phyloP scores from a whole-genome alignment of 92 coral and sea anemone genomes.

The Pocillopora meandrina region DNA sequence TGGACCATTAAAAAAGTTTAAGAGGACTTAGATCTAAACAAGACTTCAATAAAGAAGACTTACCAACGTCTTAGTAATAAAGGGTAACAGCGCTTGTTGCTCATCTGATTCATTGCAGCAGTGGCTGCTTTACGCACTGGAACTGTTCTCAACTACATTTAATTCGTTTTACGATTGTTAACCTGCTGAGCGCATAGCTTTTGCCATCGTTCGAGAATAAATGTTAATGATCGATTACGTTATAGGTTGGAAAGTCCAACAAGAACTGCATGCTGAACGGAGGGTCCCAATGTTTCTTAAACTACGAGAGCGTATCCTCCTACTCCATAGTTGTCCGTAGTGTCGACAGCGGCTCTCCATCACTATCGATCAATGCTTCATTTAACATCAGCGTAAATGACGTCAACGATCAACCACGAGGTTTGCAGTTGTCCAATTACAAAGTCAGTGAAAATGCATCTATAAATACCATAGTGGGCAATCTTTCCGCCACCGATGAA shows the following conservation, averaged over 20 bases:
- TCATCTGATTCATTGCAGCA: too few species aligned
- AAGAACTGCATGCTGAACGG: conserved; percentile 64
- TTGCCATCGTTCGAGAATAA: not conserved
- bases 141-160: too few species aligned
- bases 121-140: too few species aligned
- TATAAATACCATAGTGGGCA: conserved; percentile 65
- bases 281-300: conserved; percentile 66
- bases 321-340: conserved; percentile 72
- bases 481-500: conserved; percentile 74
- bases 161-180: too few species aligned
- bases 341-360: conserved; percentile 87
- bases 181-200: too few species aligned
- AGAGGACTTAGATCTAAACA: too few species aligned
- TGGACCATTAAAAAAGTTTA: too few species aligned
- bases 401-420: conserved; percentile 86
- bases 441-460: conserved; percentile 76
- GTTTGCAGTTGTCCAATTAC: conserved; percentile 69
- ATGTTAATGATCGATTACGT: not conserved
- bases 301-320: conserved; percentile 62
- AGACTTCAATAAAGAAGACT: too few species aligned
- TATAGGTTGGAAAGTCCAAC: conserved; percentile 75
- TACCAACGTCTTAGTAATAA: too few species aligned
- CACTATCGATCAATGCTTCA: conserved; percentile 53
- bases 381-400: conserved; percentile 58
- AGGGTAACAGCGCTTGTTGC: too few species aligned